Base-by-base conservation (phyloP, 2,888 invertebrate genomes). In the Liposcelis brunnea region DNA sequence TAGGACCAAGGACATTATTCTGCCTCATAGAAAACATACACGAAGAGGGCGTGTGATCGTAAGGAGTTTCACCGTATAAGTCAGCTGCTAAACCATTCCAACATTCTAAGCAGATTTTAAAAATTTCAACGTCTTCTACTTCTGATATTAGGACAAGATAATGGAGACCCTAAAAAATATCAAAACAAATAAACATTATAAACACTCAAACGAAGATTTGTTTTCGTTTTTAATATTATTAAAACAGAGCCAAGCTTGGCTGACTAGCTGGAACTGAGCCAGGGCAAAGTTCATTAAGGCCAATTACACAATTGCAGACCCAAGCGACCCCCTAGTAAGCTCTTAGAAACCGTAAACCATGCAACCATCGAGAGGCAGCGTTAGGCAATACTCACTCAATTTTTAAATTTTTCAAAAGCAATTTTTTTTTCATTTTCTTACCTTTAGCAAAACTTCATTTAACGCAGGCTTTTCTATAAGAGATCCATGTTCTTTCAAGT, bases 121-220 rank as follows among this genome's bases (percentile, higher is more conserved):
- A 99, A 50, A 99, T 94, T 69, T 99, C 98, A 1, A 94, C 91
- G 62, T 99, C 98, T 54, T 99, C 97, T 2, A 99, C 97, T 68
- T 94, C 90, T 11, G 95, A 97, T 62, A 91, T 91, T 57, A 90
- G 69, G 7, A 90, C 83, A 54, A 91, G 72, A 61, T 90, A 91
- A 53, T 81, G 77, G 45, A 91, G 69, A 7, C 87, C 86, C 58
- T 63, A 52, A 19, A 50, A 53, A 21, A 50, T 52, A 26, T 48
- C 42, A 12, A 48, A 33, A 12, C n/a, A 32, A 36, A 12, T 18
- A 45, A 46, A 43, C 7, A 18, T 2, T 21, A 21, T 14, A 3
- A 32, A 44, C 19, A 48, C 2, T 1, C 42, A 5, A 44, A 10
- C 15, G 8, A 37, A 11, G 16, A 10, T 2, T 31, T 4, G 26